These are phyloP conservation scores for Temnothorax unifasciatus DNA, from an alignment of 2,888 invertebrate genomes.

Conservation along the genomic window DNA sequence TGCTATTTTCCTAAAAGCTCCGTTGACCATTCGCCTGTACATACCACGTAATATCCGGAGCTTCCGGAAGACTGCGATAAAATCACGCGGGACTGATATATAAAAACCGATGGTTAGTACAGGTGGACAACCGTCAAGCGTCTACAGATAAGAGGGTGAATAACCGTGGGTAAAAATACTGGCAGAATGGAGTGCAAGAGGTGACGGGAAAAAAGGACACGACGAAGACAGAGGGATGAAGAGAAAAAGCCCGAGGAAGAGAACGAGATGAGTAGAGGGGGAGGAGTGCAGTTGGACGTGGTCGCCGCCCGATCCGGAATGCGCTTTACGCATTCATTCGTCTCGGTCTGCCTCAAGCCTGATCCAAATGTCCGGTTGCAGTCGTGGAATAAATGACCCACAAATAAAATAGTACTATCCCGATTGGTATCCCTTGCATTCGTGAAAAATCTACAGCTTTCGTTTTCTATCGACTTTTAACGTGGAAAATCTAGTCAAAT, in stretches of 20 bases:
- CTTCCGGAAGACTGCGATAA: not conserved
- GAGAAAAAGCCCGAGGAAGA: conserved; percentile 49
- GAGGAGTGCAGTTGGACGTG: conserved; percentile 78
- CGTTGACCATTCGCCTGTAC: not conserved
- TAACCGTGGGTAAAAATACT: conserved; percentile 86
- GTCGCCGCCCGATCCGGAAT: conserved; percentile 83
- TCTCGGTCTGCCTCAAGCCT: conserved; percentile 76
- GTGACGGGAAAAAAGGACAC: conserved; percentile 56
- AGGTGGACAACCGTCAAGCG: conserved; percentile 72
- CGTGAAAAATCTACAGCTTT: conserved; percentile 79
- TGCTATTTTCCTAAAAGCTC: conserved; percentile 12
- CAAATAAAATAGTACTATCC: conserved; percentile 82
- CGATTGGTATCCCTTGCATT: conserved; percentile 82
- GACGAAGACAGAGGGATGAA: conserved; percentile 49
- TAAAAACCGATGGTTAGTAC: conserved; percentile 46
- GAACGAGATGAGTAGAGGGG: conserved; percentile 40
- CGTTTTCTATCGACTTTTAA: conserved; percentile 32
- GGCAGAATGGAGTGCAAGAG: conserved; percentile 70
- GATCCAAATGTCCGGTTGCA: conserved; percentile 79
- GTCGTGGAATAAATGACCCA: conserved; percentile 83
- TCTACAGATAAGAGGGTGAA: conserved; percentile 84
- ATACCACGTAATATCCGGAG: not conserved
- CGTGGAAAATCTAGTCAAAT: not conserved
- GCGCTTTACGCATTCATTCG: conserved; percentile 78
- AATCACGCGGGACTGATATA: not conserved